Evolutionary conservation across 30 jellyfish, hydroid and myxozoan genomes (phyloP), one percentile per base, ranked within the genome.

Genomic region (Sanderia malayensis): DNA sequence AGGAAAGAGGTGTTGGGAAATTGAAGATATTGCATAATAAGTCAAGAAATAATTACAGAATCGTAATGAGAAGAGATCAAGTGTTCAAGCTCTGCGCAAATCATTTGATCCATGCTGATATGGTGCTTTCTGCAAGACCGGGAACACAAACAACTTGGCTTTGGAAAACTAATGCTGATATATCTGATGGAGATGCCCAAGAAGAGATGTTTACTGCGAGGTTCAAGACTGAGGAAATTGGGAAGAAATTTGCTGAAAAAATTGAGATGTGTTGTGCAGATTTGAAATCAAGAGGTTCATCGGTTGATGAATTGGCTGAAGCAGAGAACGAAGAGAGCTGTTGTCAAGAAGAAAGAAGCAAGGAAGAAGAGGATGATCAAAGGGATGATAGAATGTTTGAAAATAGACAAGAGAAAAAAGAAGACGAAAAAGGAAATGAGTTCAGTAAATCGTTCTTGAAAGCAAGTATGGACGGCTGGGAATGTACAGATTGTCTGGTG

Each of bases 1-100:
- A 89, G 61, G 97, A 89, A 58, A 80, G 97, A 15, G 97, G 97
- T 7, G 74, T 89, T n/a, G 97, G 97, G 29, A 95, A 82, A 13
- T 68, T 89, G 73, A 89, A 89, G 41, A 76, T 89, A 41, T 70
- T 89, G 74, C 45, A 21, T 46, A 61, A 89, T 24, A 74, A 58
- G 15, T 55, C 29, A n/a, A 30, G 71, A 27, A 59, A 61, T 15
- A 72, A 68, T 11, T 68, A 83, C 17, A 80, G 97, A 25, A 71
- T 89, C 1, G 49, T 92, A 7, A 89, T 89, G 97, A 75, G 97
- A 17, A 46, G 97, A 71, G 97, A 89, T 53, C 83, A 46, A n/a
- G 86, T 91, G 11, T 72, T 75, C 58, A 80, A 95, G 23, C 67
- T 89, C 21, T 82, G 97, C 28, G 94, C 95, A 32, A 89, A 89